Base-by-base conservation (phyloP, 2,888 invertebrate genomes). In the Cerceris rybyensis region DNA sequence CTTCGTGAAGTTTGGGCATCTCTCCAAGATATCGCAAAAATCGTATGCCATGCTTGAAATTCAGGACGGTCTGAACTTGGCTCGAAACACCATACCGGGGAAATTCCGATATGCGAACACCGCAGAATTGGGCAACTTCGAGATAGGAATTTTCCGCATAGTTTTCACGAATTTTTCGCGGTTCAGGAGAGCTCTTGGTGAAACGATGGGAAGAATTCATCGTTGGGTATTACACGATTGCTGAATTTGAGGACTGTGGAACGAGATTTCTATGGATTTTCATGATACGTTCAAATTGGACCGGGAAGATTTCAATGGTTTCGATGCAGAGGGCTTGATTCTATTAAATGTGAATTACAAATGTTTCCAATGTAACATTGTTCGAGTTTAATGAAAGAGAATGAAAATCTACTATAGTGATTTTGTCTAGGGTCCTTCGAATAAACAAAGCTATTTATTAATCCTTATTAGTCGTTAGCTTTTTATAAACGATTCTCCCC, bases 1-100 rank as follows among this genome's bases (percentile, higher is more conserved):
- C 75, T 55, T 66, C 64, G 60, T 72, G 59, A 83, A 83, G 64
- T 78, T 81, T 55, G 77, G 67, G 70, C 77, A 69, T 76, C 77
- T 67, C 78, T 71, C 70, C 77, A 73, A 81, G 71, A 80, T 69
- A 64, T 69, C 65, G 64, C 70, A 60, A 74, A 84, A 86, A 86
- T 84, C 80, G 80, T 74, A 69, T 80, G 71, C 64, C 78, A 68
- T 75, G 80, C 82, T 81, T 75, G 72, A 81, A 85, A 86, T 81
- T 87, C 78, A 61, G 84, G 81, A 74, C 76, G 61, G 72, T 74
- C 67, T 66, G 73, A 75, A 78, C 78, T 82, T 78, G 70, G 55
- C 79, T 80, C 72, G 76, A 70, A 68, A 81, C 69, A 67, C 49
- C 77, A 17, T 11, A 13, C 68, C 54, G 50, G 59, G 60, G 69